Percentiles rank a stretch among this genome's conserved stretches.
phyloP scores from a whole-genome alignment of 2,113 vertebrate genomes.

The Oryzias celebensis region DNA sequence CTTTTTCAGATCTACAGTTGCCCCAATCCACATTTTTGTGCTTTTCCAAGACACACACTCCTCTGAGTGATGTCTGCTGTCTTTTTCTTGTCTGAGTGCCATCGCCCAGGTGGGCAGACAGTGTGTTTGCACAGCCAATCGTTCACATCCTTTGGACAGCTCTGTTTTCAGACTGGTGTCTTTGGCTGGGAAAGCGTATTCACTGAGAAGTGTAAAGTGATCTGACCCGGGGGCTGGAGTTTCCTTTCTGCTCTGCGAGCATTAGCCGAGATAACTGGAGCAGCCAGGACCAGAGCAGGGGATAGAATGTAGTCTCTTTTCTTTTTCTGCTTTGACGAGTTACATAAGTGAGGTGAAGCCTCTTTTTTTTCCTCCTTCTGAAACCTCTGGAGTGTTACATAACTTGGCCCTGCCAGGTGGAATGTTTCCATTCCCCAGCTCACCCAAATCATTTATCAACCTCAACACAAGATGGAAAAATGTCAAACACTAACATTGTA shows the following conservation, averaged over 20 bases:
- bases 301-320: conserved; percentile 31
- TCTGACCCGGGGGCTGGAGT: conserved; percentile 56
- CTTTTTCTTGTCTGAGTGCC: conserved; percentile 34
- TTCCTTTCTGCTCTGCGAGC: conserved; percentile 51
- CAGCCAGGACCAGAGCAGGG: conserved; percentile 14
- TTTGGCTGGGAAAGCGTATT: conserved; percentile 50
- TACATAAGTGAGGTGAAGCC: conserved; percentile 67
- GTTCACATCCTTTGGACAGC: conserved; percentile 61
- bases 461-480: conserved; percentile 54
- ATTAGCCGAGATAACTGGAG: conserved; percentile 48
- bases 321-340: conserved; percentile 36
- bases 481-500: conserved; percentile 48
- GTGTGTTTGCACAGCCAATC: conserved; percentile 63
- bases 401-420: conserved; percentile 50
- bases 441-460: conserved; percentile 61
- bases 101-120: conserved; percentile 50
- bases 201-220: conserved; percentile 54
- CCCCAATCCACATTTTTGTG: conserved; percentile 17
- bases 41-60: conserved; percentile 17
- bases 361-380: conserved; percentile 59
- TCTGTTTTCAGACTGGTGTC: conserved; percentile 44
- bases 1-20: conserved; percentile 26
- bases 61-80: conserved; percentile 35
- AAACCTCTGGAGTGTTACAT: conserved; percentile 62
- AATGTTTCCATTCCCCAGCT: conserved; percentile 69